Conservation (phyloP, 2,888 invertebrate species). For the Acleris sparsana region DNA sequence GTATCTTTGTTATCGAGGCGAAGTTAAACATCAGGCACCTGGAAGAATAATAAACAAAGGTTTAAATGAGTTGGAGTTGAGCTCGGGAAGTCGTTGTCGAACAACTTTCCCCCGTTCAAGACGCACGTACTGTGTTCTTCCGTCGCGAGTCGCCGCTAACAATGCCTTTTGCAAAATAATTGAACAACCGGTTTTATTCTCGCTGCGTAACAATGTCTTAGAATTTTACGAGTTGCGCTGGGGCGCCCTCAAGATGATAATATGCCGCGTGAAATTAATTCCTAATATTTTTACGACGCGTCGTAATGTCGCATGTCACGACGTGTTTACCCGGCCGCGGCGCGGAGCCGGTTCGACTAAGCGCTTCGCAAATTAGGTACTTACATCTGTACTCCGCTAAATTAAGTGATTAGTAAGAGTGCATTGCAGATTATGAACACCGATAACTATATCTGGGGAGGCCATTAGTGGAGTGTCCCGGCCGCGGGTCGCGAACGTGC, state of each 20-base stretch:
- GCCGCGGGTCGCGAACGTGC: constrained; percentile 20
- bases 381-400: constrained; percentile 25
- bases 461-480: constrained; percentile 21
- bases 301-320: constrained; percentile 17
- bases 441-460: constrained; percentile 25
- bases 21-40: constrained; percentile 35
- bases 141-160: constrained; percentile 31
- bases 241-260: constrained; percentile 14
- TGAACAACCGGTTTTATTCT: constrained; percentile 33
- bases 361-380: constrained; percentile 16
- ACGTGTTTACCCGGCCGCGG: constrained; percentile 2
- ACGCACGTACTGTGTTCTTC: constrained; percentile 38
- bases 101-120: constrained; percentile 42
- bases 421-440: constrained; percentile 26
- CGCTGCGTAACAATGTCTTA: constrained; percentile 12
- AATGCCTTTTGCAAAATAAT: constrained; percentile 33
- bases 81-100: constrained; percentile 43
- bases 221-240: constrained; percentile 19
- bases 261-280: constrained; percentile 25
- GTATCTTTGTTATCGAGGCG: constrained; percentile 29
- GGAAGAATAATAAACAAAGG: constrained; percentile 43
- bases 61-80: constrained; percentile 40
- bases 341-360: not conserved
- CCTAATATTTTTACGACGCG: constrained; percentile 31
- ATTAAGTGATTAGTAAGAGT: constrained; percentile 36